A percentile compares a stretch with the other conserved stretches of the same genome.
phyloP scores from a whole-genome alignment of 2,888 invertebrate genomes.

The Trissonchulus latispiculum region DNA sequence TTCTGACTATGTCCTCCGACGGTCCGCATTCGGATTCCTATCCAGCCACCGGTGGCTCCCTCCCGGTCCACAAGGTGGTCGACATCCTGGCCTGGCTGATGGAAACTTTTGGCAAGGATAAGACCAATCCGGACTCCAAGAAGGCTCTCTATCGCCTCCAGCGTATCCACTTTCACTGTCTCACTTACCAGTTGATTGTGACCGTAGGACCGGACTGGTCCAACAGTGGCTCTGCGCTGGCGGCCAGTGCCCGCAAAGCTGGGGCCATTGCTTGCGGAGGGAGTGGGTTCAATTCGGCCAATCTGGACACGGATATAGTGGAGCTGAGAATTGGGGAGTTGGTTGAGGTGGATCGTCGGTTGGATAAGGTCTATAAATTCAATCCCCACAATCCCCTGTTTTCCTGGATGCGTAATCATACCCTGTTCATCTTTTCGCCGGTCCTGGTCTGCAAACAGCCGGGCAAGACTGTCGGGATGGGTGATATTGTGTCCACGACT shows the following conservation, averaged over 20 bases:
- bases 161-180: conserved; percentile 49
- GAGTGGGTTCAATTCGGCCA: conserved; percentile 20
- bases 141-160: conserved; percentile 43
- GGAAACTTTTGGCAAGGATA: conserved; percentile 44
- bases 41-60: conserved; percentile 40
- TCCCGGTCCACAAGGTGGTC: conserved; percentile 46
- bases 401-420: conserved; percentile 45
- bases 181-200: conserved; percentile 49
- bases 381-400: conserved; percentile 37
- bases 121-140: conserved; percentile 31
- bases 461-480: conserved; percentile 49
- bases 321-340: conserved; percentile 44
- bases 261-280: conserved; percentile 47
- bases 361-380: conserved; percentile 37
- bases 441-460: conserved; percentile 49
- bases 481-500: conserved; percentile 49
- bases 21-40: conserved; percentile 42
- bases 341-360: conserved; percentile 41
- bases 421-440: conserved; percentile 48
- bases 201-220: conserved; percentile 44
- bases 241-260: conserved; percentile 48
- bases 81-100: conserved; percentile 50
- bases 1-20: conserved; percentile 43
- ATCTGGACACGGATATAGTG: conserved; percentile 37
- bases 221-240: conserved; percentile 45